Conservation (phyloP, 1,140 invertebrate species). For the Orius insidiosus region DNA sequence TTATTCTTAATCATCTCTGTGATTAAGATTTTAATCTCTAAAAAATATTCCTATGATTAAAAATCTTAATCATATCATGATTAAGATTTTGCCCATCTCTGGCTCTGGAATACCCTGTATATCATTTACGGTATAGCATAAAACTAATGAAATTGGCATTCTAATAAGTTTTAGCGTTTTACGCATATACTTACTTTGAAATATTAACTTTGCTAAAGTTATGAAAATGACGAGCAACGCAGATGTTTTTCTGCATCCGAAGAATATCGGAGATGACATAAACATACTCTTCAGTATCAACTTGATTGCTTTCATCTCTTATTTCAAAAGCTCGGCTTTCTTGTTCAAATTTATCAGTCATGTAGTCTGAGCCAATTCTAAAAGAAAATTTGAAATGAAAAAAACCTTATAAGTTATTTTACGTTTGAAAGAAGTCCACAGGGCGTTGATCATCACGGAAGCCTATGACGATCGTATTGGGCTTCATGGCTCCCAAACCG, state of each 20-base stretch:
- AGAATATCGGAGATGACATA: conserved; percentile 72
- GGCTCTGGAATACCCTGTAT: too few relatives aligned
- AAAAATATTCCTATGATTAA: too few relatives aligned
- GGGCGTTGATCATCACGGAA: conserved; percentile 67
- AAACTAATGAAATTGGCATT: too few relatives aligned
- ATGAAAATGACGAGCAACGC: conserved; percentile 80
- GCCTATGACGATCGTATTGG: conserved; percentile 83
- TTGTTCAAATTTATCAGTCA: conserved; percentile 17
- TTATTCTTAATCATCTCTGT: too few relatives aligned
- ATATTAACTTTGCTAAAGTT: conserved; percentile 56
- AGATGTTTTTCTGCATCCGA: conserved; percentile 82
- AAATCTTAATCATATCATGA: too few relatives aligned
- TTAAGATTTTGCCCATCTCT: too few relatives aligned
- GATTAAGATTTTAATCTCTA: too few relatives aligned
- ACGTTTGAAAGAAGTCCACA: conserved; percentile 53
- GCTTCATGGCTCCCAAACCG: conserved; percentile 97
- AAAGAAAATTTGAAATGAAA: too few relatives aligned
- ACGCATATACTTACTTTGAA: too few relatives aligned
- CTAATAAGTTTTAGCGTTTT: too few relatives aligned
- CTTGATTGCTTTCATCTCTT: conserved; percentile 17
- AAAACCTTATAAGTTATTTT: conserved; percentile 15
- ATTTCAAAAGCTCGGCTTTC: conserved; percentile 14
- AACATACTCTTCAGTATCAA: conserved; percentile 56
- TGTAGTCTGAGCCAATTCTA: conserved; percentile 18
- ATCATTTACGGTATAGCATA: too few relatives aligned